These are phyloP conservation scores for Noctua janthina DNA, from an alignment of 2,888 invertebrate species.

Conservation along the genomic window DNA sequence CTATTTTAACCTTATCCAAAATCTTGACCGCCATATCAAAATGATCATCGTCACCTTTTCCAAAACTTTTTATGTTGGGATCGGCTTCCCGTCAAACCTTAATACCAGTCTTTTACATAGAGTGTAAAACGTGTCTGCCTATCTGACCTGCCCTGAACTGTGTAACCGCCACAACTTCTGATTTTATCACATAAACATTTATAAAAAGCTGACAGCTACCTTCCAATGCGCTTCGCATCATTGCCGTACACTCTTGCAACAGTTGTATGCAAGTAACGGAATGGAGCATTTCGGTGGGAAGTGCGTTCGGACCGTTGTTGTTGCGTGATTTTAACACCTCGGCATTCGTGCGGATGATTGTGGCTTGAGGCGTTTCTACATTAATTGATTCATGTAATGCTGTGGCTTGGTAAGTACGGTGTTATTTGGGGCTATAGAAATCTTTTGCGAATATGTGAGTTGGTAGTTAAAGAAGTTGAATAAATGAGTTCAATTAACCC, in stretches of 20 bases:
- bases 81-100: not conserved
- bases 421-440: slow-evolving; percentile 7
- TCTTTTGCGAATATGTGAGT: not conserved
- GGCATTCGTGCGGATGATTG: slow-evolving; percentile 47
- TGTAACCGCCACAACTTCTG: not conserved
- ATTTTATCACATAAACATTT: not conserved
- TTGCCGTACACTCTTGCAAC: slow-evolving; percentile 11
- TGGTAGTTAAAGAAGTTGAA: not conserved
- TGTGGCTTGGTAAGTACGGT: slow-evolving; percentile 7
- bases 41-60: not conserved
- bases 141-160: not conserved
- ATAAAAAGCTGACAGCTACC: slow-evolving; percentile 5
- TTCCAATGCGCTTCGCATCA: slow-evolving; percentile 25
- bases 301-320: slow-evolving; percentile 29
- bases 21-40: not conserved
- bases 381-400: slow-evolving; percentile 44
- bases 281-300: slow-evolving; percentile 53
- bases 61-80: not conserved
- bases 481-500: not conserved
- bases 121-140: too few relatives aligned
- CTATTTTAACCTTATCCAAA: not conserved
- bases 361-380: slow-evolving; percentile 44
- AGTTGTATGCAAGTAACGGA: slow-evolving; percentile 40
- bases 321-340: slow-evolving; percentile 55
- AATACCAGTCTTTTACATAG: not conserved